Evolutionary conservation across 2,888 invertebrate genomes (phyloP).

Genomic region (Amphipoea lucens): DNA sequence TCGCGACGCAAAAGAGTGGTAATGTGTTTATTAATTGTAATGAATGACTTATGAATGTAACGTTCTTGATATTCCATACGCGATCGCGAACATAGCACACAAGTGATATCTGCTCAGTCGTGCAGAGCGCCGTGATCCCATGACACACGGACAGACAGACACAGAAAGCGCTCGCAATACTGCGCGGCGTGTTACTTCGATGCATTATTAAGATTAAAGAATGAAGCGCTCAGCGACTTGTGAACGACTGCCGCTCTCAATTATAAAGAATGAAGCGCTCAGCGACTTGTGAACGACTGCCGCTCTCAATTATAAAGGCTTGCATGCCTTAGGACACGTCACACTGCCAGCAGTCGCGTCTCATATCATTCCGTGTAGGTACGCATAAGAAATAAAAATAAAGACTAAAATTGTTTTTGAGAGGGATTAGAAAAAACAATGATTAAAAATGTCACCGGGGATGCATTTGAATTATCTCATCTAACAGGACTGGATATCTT

Average conservation of each 20-base stretch:
- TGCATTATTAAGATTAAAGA: conserved; percentile 67
- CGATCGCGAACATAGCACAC: background rate
- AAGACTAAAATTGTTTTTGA: background rate
- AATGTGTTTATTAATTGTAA: too few species aligned
- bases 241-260: too few species aligned
- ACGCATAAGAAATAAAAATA: too few species aligned
- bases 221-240: conserved; percentile 28
- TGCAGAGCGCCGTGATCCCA: background rate
- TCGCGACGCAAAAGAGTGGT: too few species aligned
- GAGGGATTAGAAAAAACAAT: background rate
- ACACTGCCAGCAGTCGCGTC: conserved; percentile 10
- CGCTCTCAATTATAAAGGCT: conserved; percentile 47
- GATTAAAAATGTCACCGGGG: background rate
- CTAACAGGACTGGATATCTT: too few species aligned
- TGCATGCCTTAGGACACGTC: conserved; percentile 10
- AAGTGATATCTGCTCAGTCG: background rate
- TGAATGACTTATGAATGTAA: too few species aligned
- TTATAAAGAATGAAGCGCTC: too few species aligned
- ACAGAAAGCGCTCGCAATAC: background rate
- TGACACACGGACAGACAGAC: background rate
- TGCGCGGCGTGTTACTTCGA: conserved; percentile 15
- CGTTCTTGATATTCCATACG: background rate
- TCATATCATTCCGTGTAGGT: background rate
- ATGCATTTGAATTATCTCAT: background rate
- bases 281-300: conserved; percentile 11